Evolutionary conservation across 2,888 invertebrate species (phyloP), one percentile per base, ranked within the genome.

Genomic region (Ophion costatus): DNA sequence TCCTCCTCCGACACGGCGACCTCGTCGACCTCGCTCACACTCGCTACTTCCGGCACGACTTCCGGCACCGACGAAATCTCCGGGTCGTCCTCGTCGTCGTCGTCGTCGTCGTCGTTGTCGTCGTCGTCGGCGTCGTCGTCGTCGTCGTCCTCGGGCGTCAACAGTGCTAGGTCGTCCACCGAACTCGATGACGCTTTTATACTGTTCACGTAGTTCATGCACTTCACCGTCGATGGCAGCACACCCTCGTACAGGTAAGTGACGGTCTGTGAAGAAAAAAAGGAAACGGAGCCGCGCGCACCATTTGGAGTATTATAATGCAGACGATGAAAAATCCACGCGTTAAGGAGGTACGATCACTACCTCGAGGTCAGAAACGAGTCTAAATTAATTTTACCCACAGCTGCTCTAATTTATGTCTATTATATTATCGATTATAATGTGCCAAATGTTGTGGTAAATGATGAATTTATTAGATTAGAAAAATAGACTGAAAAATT

Each of bases 181-280:
- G 73, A 73, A 29, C 77, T 83, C 64, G 89, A 90, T 70, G 42
- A 33, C 7, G 89, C 88, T 74, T 92, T 90, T 70, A 91, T 91
- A 80, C 92, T 91, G 87, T 92, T 92, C 51, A 92, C 92, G 90
- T 92, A 92, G 89, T 92, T 93, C 88, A 93, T 91, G 77, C 93
- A 92, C 91, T 93, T 93, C 78, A 92, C 92, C 81, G 92, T 89
- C 22, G 92, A 86, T 70, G 92, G 92, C 84, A 92, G 89, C 70
- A 90, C 90, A 45, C 90, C 88, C 80, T 90, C 91, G 89, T 92
- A 92, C 64, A 92, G 86, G 79, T 92, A 91, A 22, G 90, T 91
- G 75, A 92, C 90, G 57, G 89, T 91, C 92, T 93, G 89, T 7
- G 83, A 86, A 42, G 14, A 7, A 57, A 10, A 59, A 17, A 4